Conservation (phyloP, 2,113 vertebrate genomes). For the Salvator merianae region DNA sequence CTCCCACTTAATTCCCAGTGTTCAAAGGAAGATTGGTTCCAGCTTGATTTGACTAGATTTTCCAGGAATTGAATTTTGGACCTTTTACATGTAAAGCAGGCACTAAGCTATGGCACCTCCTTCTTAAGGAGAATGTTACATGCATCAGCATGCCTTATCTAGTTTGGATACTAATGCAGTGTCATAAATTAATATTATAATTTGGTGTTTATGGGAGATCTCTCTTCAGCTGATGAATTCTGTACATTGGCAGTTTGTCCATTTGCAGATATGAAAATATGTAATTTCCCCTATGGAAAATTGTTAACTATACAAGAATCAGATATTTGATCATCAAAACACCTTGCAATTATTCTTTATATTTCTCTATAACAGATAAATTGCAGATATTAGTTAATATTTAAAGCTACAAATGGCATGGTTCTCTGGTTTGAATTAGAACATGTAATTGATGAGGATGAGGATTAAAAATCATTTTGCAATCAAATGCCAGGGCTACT, state of each 20-base stretch:
- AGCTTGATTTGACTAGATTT: background rate
- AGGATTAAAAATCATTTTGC: too few species aligned
- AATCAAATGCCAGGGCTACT: too few species aligned
- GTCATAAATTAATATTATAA: background rate
- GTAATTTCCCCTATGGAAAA: background rate
- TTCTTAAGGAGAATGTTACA: background rate
- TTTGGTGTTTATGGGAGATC: background rate
- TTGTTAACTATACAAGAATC: background rate
- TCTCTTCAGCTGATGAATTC: background rate
- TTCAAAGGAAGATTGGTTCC: too few species aligned
- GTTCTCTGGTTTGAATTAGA: conserved; percentile 51
- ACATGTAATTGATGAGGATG: too few species aligned
- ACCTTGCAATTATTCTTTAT: background rate
- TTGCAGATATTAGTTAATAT: background rate
- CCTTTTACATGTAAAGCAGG: background rate
- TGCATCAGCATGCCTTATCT: background rate
- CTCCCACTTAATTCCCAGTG: too few species aligned
- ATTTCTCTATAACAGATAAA: background rate
- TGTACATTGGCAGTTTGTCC: background rate
- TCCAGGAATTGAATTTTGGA: background rate
- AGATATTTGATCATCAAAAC: background rate
- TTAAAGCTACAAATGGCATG: background rate
- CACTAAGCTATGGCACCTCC: background rate
- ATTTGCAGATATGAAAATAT: background rate
- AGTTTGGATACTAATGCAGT: background rate